A percentile compares a stretch with the other conserved stretches of the same genome.
Conservation (phyloP, 1,140 invertebrate genomes). For the Charaxes varanes region DNA sequence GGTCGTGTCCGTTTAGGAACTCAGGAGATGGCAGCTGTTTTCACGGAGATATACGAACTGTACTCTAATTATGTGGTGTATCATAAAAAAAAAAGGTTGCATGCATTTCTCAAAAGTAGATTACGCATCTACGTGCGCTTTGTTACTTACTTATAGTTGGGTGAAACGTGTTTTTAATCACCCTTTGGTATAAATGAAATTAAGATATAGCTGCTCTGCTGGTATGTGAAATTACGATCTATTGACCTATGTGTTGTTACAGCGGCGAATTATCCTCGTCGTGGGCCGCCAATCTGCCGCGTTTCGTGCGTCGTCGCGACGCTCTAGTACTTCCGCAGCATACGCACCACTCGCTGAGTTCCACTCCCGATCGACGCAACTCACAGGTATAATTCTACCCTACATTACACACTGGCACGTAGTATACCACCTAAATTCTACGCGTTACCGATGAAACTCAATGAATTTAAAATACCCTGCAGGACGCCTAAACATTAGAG, state of each 20-base stretch:
- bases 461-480: background rate
- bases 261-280: conserved; percentile 78
- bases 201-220: too few species aligned
- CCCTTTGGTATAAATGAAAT: too few species aligned
- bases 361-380: conserved; percentile 65
- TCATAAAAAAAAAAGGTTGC: background rate
- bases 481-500: too few species aligned
- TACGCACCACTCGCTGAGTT: conserved; percentile 75
- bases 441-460: background rate
- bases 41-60: too few species aligned
- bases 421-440: background rate
- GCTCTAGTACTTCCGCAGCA: conserved; percentile 78
- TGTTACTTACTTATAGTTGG: too few species aligned
- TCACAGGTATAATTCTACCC: conserved; percentile 63
- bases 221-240: background rate
- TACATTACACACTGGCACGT: background rate
- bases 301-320: conserved; percentile 87
- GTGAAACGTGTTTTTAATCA: too few species aligned
- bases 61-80: too few species aligned
- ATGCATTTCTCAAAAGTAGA: background rate
- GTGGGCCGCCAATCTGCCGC: conserved; percentile 91
- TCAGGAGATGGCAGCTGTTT: too few species aligned
- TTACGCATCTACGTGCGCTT: too few species aligned
- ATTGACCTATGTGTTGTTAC: conserved; percentile 22
- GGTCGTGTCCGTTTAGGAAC: too few species aligned